phyloP scores from a whole-genome alignment of 2,888 invertebrate species.

The Aphidoletes aphidimyza region DNA sequence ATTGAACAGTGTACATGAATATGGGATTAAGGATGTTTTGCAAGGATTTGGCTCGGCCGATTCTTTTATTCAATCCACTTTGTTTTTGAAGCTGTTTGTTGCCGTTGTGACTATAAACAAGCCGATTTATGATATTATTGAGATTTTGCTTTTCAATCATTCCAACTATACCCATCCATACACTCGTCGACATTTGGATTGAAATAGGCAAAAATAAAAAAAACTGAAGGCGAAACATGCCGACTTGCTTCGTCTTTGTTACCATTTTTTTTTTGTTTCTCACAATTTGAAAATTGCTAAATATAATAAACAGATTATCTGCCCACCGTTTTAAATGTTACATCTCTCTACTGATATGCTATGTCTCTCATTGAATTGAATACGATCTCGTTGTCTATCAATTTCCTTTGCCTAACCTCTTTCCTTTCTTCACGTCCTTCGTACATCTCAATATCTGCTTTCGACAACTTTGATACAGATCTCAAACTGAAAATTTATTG shows the following conservation, averaged over 20 bases:
- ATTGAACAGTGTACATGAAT: background rate
- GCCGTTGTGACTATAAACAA: constrained; percentile 45
- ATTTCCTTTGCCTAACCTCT: constrained; percentile 22
- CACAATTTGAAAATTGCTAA: constrained; percentile 14
- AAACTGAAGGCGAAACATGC: too few relatives aligned
- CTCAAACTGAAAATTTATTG: constrained; percentile 40
- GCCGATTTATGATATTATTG: constrained; percentile 46
- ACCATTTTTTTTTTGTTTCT: background rate
- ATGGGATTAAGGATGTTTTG: constrained; percentile 51
- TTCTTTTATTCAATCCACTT: constrained; percentile 7
- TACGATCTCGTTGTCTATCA: background rate
- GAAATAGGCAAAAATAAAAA: background rate
- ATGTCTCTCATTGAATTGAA: background rate
- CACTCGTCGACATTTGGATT: background rate
- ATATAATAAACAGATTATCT: constrained; percentile 49
- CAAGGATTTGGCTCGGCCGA: background rate
- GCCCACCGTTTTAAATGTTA: constrained; percentile 54
- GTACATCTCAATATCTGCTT: too few relatives aligned
- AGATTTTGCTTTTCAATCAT: constrained; percentile 35
- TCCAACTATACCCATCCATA: background rate
- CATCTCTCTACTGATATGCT: constrained; percentile 23
- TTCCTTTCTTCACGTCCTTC: background rate
- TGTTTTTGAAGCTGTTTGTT: constrained; percentile 30
- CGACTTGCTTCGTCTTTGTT: background rate
- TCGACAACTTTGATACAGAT: constrained; percentile 36